Base-by-base conservation (phyloP, 2,888 invertebrate genomes). In the Flexamia atlantica region DNA sequence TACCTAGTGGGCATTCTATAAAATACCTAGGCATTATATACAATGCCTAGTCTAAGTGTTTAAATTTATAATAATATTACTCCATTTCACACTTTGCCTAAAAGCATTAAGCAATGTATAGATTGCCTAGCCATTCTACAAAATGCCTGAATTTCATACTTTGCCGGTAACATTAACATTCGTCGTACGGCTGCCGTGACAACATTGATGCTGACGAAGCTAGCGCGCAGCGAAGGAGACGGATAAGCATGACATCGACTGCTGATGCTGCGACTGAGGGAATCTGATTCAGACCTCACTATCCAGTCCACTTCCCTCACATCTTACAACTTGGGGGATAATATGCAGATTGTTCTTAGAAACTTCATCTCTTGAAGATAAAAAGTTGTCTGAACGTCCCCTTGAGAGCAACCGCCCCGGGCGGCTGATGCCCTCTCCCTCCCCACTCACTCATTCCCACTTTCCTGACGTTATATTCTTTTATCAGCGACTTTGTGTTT, bases 301-400 rank as follows among this genome's bases (percentile, higher is more conserved):
- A 32, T 32, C 68, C 68, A 36, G 70, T 70, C 70, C 70, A 40
- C 32, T 70, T 36, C 40, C 36, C 36, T 40, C 70, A 70, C 68
- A 32, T 68, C 68, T 7, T 14, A 9, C 68, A 72, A 76, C 50
- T 83, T 46, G 1, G 28, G 30, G 79, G 32, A 28, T 81, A 81
- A 81, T 81, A 81, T 81, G 81, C 81, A 81, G 81, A 81, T 81
- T 81, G 68, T 81, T 81, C 68, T 40, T 25, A 9, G 60, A 42
- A 81, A 81, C 83, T 72, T 74, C 83, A 74, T 83, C 83, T 83
- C 50, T 53, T 53, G 50, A 20, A 74, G 83, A 83, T 72, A 74
- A 74, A 53, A 74, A 74, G 74, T 83, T 74, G 68, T 82, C 83
- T 36, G 72, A 72, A 42, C 53, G 57, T 20, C 46, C 74, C 57